Base-by-base conservation (phyloP, 1,140 invertebrate species). In the Tribolium madens region DNA sequence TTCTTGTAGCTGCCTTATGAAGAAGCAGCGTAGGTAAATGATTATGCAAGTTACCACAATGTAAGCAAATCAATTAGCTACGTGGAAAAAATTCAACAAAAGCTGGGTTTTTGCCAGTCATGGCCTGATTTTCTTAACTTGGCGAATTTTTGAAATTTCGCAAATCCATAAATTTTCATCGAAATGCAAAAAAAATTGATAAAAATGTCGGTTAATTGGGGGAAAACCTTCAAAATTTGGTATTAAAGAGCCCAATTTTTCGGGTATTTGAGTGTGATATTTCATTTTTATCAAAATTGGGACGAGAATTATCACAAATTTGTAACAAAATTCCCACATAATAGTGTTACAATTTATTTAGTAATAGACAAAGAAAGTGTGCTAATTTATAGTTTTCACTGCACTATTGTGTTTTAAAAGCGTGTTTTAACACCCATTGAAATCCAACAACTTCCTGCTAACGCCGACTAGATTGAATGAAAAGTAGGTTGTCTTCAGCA, bases 291-390 rank as follows among this genome's bases (percentile, higher is more conserved):
- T n/a, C n/a, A n/a, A n/a, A n/a, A n/a, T n/a, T n/a, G n/a, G n/a
- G n/a, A n/a, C n/a, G n/a, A n/a, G n/a, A n/a, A n/a, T n/a, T n/a
- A n/a, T n/a, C n/a, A n/a, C n/a, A 42, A 36, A 36, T 2, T 36
- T 36, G 1, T 10, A 36, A 36, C 6, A 36, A 36, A 42, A 9
- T 42, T 42, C 36, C 36, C 36, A 42, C 14, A 57, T 18, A 15
- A 5, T 9, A 3, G 50, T 52, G 50, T 52, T 52, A 52, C 50
- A 31, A 52, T 26, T 26, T 26, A 26, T 57, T 17, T 18, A 4
- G 18, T 21, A 57, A 57, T 42, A 57, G 21, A 57, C 52, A 57
- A 57, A 57, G 52, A 57, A 57, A 57, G 52, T 21, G 52, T 57
- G 52, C 52, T 57, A 57, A 57, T 57, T 57, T 17, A 18, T 42